phyloP scores from a whole-genome alignment of 2,113 vertebrate genomes.

The Sula dactylatra region DNA sequence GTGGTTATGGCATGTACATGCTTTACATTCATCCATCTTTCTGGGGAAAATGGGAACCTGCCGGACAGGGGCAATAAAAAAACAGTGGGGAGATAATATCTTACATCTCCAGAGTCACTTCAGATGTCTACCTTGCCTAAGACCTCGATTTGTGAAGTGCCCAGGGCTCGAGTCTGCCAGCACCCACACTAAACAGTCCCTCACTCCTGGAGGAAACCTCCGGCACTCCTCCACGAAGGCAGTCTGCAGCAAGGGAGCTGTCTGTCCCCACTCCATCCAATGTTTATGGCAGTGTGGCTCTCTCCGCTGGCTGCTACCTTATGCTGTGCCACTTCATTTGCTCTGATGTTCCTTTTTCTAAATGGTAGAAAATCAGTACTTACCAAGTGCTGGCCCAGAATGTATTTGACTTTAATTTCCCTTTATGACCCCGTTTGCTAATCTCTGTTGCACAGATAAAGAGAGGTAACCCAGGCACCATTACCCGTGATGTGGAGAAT shows the following conservation, averaged over 20 bases:
- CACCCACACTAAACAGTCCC: background rate
- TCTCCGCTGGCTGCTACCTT: background rate
- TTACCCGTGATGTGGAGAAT: slow-evolving; percentile 39
- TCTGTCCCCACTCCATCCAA: rapidly evolving
- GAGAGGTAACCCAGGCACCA: slow-evolving; percentile 62
- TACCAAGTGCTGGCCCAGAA: slow-evolving; percentile 31
- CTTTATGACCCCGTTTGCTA: slow-evolving; percentile 59
- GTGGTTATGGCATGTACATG: background rate
- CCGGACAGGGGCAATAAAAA: background rate
- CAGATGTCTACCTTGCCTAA: background rate
- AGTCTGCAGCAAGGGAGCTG: rapidly evolving
- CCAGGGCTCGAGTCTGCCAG: background rate
- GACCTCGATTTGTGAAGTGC: background rate
- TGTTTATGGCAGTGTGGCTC: background rate
- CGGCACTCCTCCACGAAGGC: background rate
- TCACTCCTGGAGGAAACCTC: background rate
- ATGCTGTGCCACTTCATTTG: background rate
- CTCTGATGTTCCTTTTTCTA: background rate
- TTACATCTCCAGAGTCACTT: background rate
- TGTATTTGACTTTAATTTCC: slow-evolving; percentile 67
- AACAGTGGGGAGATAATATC: background rate
- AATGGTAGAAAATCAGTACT: slow-evolving; percentile 11
- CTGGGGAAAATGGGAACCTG: background rate
- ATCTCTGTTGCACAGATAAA: slow-evolving; percentile 65
- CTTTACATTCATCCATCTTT: background rate